Evolutionary conservation across 2,113 vertebrate genomes (phyloP).

Genomic region (Ivindomyrus marchei): DNA sequence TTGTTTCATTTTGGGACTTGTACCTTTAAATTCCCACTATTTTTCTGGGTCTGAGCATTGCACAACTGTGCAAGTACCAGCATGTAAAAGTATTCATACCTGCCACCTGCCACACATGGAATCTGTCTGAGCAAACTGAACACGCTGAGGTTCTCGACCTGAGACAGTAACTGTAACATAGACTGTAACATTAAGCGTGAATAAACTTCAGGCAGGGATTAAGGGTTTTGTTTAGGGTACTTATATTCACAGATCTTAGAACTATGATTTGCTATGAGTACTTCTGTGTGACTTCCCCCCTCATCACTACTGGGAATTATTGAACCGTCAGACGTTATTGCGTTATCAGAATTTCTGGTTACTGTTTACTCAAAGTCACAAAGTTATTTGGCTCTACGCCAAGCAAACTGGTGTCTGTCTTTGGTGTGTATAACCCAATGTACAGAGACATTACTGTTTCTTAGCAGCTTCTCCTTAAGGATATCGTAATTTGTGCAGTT

Average conservation of each 20-base stretch:
- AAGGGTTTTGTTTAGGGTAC: background rate
- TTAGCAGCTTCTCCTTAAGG: background rate
- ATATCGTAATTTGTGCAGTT: background rate
- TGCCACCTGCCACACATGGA: background rate
- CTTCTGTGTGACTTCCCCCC: background rate
- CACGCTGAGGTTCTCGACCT: background rate
- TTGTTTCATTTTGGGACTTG: background rate
- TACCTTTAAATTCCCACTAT: background rate
- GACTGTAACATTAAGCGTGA: background rate
- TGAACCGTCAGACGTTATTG: background rate
- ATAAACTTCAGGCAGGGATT: background rate
- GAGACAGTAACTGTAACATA: background rate
- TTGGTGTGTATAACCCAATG: background rate
- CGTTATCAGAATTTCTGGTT: background rate
- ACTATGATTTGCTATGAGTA: background rate
- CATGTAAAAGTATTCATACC: slow-evolving; percentile 41
- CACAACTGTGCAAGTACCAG: slow-evolving; percentile 7
- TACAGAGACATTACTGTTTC: background rate
- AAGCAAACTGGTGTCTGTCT: background rate
- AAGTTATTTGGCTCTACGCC: background rate
- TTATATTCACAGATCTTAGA: background rate
- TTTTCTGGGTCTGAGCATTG: background rate
- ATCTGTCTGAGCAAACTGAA: background rate
- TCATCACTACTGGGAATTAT: background rate
- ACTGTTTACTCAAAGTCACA: background rate